Base-by-base conservation (phyloP, 1,140 invertebrate genomes). In the Aricia agestis region DNA sequence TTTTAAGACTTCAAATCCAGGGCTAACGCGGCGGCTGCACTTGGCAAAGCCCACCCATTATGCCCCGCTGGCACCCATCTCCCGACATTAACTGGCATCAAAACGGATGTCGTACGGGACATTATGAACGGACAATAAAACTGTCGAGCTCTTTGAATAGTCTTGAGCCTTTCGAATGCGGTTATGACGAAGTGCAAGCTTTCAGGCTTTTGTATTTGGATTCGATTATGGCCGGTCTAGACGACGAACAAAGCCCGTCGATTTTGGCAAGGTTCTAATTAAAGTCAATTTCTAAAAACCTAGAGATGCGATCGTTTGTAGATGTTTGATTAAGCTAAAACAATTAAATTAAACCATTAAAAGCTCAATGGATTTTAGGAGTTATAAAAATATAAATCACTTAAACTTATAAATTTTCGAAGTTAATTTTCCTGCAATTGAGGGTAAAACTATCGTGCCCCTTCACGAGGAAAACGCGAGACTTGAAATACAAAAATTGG, bases 71-170 rank as follows among this genome's bases (percentile, higher is more conserved):
- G 86, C 86, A 89, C 76, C 78, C 76, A 74, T 77, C 78, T 72
- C 75, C 76, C 70, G 77, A 85, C 83, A 86, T 86, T 87, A 84
- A 83, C 82, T 80, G 81, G 72, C 84, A 84, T 85, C 82, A 82
- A 82, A 87, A 82, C 84, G 83, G 85, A 90, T 85, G 85, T 87
- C 85, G 80, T 84, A 85, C 59, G 77, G 81, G 77, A 80, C 82
- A 82, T 86, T 86, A 87, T 86, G 80, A 85, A 87, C 77, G 77
- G 77, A 87, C 82, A 86, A 89, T 87, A 86, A 86, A 89, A 83
- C 80, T 76, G 79, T 80, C 75, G 74, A 82, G 79, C 76, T 82
- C 79, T 77, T 82, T 84, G 76, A 83, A 80, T 76, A 74, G 75
- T 72, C 72, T 76, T 73, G 68, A 75, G 71, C 67, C 67, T 74